Base-by-base conservation (phyloP, 1,140 invertebrate species). In the Papilio aristodemus region DNA sequence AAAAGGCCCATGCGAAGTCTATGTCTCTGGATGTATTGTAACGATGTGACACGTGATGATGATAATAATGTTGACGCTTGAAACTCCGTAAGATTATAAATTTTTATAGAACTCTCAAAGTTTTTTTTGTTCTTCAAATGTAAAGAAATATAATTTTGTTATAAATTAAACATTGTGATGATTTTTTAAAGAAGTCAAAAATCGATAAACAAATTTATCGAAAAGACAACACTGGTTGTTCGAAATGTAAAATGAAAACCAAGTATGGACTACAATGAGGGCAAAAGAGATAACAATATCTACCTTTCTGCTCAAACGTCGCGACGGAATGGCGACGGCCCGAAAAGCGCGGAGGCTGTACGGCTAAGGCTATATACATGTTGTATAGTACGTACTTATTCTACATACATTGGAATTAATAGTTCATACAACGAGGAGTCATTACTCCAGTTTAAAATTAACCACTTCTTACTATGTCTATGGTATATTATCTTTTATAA, bases 231-330 rank as follows among this genome's bases (percentile, higher is more conserved):
- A 74, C 78, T 84, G 77, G 19, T 66, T 38, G 74, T 74, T 77
- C 72, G 77, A 84, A 88, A 85, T 85, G 87, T 89, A 90, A 90
- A 90, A 90, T 82, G 87, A 90, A 89, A 89, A 85, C 86, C 85
- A 90, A 87, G 87, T 88, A 87, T 75, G 87, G 86, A 84, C 79
- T 81, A 90, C 82, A 89, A 89, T 87, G 80, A 82, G 87, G 80
- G 84, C 36, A 71, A 90, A 72, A 38, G 81, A 75, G 81, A 74
- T 50, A 58, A 58, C 67, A 14, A 59, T 60, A 78, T 68, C 62
- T 57, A 43, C 43, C 39, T 32, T 83, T 74, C 77, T 78, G 43
- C 38, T 87, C 70, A 68, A 62, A 41, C 71, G 78, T 80, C 78
- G 80, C 79, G 78, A 77, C 74, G 72, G 75, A 76, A 86, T 79